Percentiles rank a stretch among this genome's conserved stretches.
Conservation (phyloP, 2,888 invertebrate species). For the Molanna angustata region DNA sequence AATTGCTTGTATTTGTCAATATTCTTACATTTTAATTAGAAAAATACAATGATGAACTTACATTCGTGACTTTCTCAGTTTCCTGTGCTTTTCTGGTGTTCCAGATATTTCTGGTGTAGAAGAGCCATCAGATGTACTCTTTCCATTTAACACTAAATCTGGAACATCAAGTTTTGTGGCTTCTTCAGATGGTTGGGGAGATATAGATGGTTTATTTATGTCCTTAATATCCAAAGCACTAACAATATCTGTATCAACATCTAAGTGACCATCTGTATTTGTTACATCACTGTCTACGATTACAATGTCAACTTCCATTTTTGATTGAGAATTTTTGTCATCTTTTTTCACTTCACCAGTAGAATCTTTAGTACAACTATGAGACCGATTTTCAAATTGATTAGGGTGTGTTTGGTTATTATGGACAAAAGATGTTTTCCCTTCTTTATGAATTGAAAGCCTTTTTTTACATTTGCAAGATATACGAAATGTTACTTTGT, state of each 20-base stretch:
- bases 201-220: conserved; percentile 15
- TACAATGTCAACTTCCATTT: conserved; percentile 30
- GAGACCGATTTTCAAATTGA: conserved; percentile 8
- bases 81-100: conserved; percentile 24
- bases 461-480: conserved; percentile 52
- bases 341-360: conserved; percentile 11
- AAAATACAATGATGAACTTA: conserved; percentile 11
- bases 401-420: conserved; percentile 17
- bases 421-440: conserved; percentile 23
- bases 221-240: neutral
- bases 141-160: conserved; percentile 26
- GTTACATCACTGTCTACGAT: conserved; percentile 22
- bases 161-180: conserved; percentile 26
- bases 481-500: conserved; percentile 38
- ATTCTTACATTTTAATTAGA: neutral
- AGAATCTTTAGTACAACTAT: conserved; percentile 16
- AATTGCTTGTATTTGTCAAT: neutral
- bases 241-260: neutral
- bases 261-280: neutral
- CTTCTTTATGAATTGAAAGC: conserved; percentile 38
- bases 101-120: conserved; percentile 26
- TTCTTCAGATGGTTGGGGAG: conserved; percentile 21
- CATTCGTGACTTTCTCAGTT: conserved; percentile 28
- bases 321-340: conserved; percentile 13
- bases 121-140: conserved; percentile 26